Conservation (phyloP, 92 coral and sea anemone genomes). For the Phenganax marumi region DNA sequence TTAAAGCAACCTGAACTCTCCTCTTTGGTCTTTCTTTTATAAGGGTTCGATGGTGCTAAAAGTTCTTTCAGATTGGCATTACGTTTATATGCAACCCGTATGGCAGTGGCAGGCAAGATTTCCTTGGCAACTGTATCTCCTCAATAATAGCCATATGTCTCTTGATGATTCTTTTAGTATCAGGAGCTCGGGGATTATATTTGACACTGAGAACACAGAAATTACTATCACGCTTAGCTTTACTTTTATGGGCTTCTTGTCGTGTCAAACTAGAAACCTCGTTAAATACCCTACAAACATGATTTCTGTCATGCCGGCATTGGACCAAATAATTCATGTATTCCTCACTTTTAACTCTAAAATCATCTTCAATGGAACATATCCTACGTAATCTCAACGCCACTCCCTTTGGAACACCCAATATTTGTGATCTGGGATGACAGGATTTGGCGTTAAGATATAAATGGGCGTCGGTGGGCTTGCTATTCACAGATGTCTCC, state of each 20-base stretch:
- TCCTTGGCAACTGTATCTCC: neutral
- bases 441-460: neutral
- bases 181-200: conserved; percentile 28
- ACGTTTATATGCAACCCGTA: neutral
- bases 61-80: neutral
- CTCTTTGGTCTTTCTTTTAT: too few relatives aligned
- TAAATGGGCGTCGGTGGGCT: conserved; percentile 13
- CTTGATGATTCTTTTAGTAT: neutral
- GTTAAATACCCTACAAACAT: neutral
- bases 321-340: neutral
- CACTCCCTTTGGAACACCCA: neutral
- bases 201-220: conserved; percentile 23
- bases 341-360: neutral
- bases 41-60: too few relatives aligned
- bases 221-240: neutral
- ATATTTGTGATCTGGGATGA: neutral
- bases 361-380: neutral
- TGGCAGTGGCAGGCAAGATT: neutral
- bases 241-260: neutral
- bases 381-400: neutral
- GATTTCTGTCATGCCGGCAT: neutral
- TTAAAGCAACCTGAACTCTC: too few relatives aligned
- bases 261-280: neutral
- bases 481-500: neutral
- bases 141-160: neutral